phyloP scores from a whole-genome alignment of 2,888 invertebrate species.

The Tipula vernalis region DNA sequence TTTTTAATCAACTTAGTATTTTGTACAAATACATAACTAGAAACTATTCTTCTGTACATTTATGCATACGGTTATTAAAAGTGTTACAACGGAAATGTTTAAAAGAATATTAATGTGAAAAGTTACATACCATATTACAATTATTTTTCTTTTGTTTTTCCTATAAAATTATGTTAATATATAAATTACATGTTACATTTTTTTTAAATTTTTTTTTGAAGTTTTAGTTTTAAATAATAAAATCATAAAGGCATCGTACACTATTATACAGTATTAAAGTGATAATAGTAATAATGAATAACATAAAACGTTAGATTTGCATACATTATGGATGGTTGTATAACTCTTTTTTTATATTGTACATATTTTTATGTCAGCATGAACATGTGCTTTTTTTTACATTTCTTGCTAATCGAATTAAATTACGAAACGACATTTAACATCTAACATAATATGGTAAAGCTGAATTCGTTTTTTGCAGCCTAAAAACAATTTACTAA shows the following conservation, averaged over 20 bases:
- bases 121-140: not conserved
- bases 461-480: too few species aligned
- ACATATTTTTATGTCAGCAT: not conserved
- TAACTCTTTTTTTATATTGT: not conserved
- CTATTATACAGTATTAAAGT: not conserved
- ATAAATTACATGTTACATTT: not conserved
- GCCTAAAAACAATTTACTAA: too few species aligned
- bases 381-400: too few species aligned
- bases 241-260: not conserved
- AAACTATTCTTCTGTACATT: not conserved
- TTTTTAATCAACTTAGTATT: not conserved
- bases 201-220: too few species aligned
- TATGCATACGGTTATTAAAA: not conserved
- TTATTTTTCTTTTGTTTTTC: not conserved
- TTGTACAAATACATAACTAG: not conserved
- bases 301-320: not conserved
- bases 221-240: not conserved
- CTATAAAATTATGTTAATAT: not conserved
- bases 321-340: not conserved
- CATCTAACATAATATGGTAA: too few species aligned
- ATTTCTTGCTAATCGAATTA: not conserved
- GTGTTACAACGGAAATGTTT: conserved; percentile 4
- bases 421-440: too few species aligned
- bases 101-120: not conserved
- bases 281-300: not conserved